These are phyloP conservation scores for Acronicta alni DNA, from an alignment of 2,888 invertebrate species.

Conservation along the genomic window DNA sequence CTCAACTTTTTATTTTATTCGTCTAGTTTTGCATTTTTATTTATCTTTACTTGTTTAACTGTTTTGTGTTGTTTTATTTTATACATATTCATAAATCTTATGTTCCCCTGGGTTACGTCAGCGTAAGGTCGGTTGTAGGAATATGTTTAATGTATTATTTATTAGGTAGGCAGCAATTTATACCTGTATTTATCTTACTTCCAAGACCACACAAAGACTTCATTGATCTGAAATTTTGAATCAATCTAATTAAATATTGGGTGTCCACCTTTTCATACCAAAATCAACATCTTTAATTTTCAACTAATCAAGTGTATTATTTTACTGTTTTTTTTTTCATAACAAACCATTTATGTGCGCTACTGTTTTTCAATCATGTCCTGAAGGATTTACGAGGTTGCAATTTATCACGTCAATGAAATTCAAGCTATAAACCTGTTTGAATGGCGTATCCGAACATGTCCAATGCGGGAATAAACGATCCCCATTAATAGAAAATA, in stretches of 20 bases:
- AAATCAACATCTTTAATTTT: too few relatives aligned
- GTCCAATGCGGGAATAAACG: constrained; percentile 31
- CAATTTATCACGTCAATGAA: constrained; percentile 39
- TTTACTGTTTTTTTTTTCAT: too few relatives aligned
- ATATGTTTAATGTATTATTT: too few relatives aligned
- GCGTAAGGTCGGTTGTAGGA: too few relatives aligned
- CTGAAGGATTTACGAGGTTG: constrained; percentile 23
- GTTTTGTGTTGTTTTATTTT: background rate
- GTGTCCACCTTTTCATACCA: too few relatives aligned
- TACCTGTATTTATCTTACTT: too few relatives aligned
- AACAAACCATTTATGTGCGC: background rate
- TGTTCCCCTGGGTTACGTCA: too few relatives aligned
- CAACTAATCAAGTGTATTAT: too few relatives aligned
- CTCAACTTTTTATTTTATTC: constrained; percentile 16
- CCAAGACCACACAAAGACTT: too few relatives aligned
- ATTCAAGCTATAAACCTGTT: constrained; percentile 41
- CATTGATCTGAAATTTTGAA: too few relatives aligned
- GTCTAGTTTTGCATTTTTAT: constrained; percentile 11
- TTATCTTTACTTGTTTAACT: constrained; percentile 19
- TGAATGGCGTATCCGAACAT: constrained; percentile 46
- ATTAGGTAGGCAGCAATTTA: too few relatives aligned
- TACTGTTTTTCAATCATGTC: constrained; percentile 16
- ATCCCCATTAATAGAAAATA: constrained; percentile 31
- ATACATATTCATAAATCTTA: background rate
- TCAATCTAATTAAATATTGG: too few relatives aligned